Evolutionary conservation across 2,888 invertebrate species (phyloP), one percentile per base, ranked within the genome.

Genomic region (Scaptomyza reducta): DNA sequence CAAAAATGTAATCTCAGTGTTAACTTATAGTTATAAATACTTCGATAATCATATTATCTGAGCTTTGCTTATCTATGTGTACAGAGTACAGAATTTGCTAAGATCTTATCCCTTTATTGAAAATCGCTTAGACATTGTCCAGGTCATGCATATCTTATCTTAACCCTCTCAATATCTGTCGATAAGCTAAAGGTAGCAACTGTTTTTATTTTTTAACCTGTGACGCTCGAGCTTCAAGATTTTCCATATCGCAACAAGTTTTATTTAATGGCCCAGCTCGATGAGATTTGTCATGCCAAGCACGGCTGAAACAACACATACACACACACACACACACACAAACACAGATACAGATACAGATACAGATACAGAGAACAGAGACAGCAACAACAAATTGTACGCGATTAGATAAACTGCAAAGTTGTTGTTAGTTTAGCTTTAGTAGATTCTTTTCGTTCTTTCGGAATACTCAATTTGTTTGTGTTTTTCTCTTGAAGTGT

Each of bases 71-170:
- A 40, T 40, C 40, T 16, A 10, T 6, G 14, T 38, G 38, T 38
- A 38, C 6, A 33, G 10, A 33, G 47, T 33, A 11, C 33, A 33
- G 18, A 9, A 22, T 4, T 49, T n/a, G 18, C 33, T 3, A 33
- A 45, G 27, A 2, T 27, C 6, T 45, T 10, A 35, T 4, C 7
- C 10, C 44, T 38, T 22, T 14, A 31, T 13, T 45, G 16, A 41
- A 14, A 14, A 45, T 41, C 33, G 40, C 9, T 33, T 50, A 60
- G 25, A 51, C 42, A 65, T 73, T 73, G 65, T 61, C 46, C 51
- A 73, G 73, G 74, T 73, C 73, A 70, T 35, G 65, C 38, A 66
- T 66, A 74, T 74, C 74, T 60, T 70, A 72, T 66, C 74, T 16
- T 35, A 33, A n/a, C 6, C 6, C 44, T 18, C 27, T 49, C 41